Conservation (phyloP, 2,113 vertebrate species). For the Melanerpes formicivorus region DNA sequence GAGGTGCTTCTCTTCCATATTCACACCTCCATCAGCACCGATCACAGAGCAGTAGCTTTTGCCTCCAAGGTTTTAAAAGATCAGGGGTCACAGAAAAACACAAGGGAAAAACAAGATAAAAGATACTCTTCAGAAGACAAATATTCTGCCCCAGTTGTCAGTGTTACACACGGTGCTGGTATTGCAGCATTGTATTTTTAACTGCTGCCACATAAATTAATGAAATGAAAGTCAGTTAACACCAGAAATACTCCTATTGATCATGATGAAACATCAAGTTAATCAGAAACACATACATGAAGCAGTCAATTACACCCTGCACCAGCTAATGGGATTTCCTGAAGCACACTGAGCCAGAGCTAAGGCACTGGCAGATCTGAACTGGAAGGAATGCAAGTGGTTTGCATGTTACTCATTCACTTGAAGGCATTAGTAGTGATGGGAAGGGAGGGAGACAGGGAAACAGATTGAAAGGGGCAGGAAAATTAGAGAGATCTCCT, state of each 20-base stretch:
- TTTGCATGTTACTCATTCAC: slow-evolving; percentile 37
- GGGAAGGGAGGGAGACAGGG: slow-evolving; percentile 35
- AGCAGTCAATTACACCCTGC: background rate
- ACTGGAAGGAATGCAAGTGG: background rate
- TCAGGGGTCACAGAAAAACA: background rate
- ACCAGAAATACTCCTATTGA: background rate
- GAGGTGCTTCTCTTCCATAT: background rate
- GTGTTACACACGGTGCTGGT: background rate
- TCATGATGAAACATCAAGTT: background rate
- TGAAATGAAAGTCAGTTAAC: background rate
- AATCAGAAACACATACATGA: background rate
- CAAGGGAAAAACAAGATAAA: background rate
- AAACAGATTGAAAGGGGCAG: slow-evolving; percentile 54
- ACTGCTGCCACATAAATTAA: background rate
- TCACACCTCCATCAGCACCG: background rate
- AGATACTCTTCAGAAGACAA: background rate
- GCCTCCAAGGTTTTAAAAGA: background rate
- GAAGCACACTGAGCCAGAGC: background rate
- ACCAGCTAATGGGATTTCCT: background rate
- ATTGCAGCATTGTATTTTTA: background rate
- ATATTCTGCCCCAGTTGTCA: background rate
- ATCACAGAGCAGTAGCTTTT: background rate
- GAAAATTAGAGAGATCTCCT: slow-evolving; percentile 39
- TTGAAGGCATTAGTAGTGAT: slow-evolving; percentile 45
- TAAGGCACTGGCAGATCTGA: background rate